A percentile compares a stretch with the other conserved stretches of the same genome.
Conservation (phyloP, 2,888 invertebrate genomes). For the Ophraella communa region DNA sequence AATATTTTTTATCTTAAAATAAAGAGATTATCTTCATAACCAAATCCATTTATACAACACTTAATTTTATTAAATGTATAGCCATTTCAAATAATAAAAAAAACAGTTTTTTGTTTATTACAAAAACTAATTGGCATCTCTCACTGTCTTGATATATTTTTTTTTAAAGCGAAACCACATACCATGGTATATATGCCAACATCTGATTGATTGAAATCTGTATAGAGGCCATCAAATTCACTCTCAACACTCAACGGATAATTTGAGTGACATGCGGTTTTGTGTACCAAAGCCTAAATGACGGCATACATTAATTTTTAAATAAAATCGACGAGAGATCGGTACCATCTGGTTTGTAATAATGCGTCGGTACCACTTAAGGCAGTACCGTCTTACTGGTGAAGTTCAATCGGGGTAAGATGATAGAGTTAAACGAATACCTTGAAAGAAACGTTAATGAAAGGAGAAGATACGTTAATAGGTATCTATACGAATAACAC, state of each 20-base stretch:
- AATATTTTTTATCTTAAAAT: neutral
- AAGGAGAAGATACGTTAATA: neutral
- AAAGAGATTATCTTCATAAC: no score
- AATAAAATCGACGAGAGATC: constrained; percentile 27
- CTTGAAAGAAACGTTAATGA: neutral
- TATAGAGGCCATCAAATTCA: constrained; percentile 20
- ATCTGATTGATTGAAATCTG: constrained; percentile 26
- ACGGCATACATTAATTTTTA: constrained; percentile 29
- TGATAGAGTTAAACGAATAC: neutral
- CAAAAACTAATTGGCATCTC: no score
- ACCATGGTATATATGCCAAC: no score
- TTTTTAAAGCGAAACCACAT: neutral
- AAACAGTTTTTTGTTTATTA: no score
- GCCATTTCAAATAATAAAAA: no score
- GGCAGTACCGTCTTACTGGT: neutral
- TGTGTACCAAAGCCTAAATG: constrained; percentile 16
- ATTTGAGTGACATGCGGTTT: constrained; percentile 26
- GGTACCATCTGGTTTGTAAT: constrained; percentile 29
- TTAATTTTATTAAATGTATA: no score
- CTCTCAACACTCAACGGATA: constrained; percentile 26
- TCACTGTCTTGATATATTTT: no score
- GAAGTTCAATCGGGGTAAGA: neutral
- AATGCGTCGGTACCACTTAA: constrained; percentile 31
- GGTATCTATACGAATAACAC: no score
- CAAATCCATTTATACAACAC: no score